These are phyloP conservation scores for Liodrosophila aerea DNA, from an alignment of 2,888 invertebrate genomes.

Conservation along the genomic window DNA sequence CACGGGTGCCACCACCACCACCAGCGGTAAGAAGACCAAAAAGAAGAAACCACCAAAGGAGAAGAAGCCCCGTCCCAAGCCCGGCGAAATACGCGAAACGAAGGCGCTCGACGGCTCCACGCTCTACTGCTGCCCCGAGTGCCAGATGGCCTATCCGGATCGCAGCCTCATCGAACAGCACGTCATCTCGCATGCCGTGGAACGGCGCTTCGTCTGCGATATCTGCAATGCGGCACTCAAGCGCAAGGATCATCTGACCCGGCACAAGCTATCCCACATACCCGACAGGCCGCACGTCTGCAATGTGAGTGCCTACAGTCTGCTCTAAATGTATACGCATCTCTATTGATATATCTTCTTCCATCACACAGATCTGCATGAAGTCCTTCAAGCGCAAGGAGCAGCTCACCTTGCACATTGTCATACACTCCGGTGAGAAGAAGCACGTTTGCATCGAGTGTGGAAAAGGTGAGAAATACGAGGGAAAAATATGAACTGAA, in stretches of 20 bases:
- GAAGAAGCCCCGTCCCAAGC: constrained; percentile 91
- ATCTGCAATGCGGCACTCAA: constrained; percentile 94
- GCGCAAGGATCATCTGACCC: constrained; percentile 92
- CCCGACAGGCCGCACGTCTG: constrained; percentile 94
- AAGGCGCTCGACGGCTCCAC: constrained; percentile 91
- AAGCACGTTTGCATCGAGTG: constrained; percentile 93
- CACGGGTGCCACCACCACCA: constrained; percentile 82
- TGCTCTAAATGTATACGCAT: background rate
- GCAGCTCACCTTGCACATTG: constrained; percentile 93
- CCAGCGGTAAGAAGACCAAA: constrained; percentile 82
- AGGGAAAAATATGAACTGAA: background rate
- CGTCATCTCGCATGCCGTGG: constrained; percentile 92
- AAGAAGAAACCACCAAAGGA: constrained; percentile 86
- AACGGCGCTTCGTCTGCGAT: constrained; percentile 92
- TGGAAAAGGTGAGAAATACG: constrained; percentile 86
- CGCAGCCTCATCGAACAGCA: constrained; percentile 92
- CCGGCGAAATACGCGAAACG: constrained; percentile 83
- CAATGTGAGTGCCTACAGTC: constrained; percentile 84
- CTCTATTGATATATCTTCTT: background rate
- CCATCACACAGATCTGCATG: constrained; percentile 85
- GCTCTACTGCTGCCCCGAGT: constrained; percentile 93
- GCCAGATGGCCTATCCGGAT: constrained; percentile 95
- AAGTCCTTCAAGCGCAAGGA: constrained; percentile 95
- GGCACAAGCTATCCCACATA: constrained; percentile 94
- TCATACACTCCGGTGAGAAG: constrained; percentile 95